These are phyloP conservation scores for Toxonevra muliebris DNA, from an alignment of 2,888 invertebrate genomes.

Conservation along the genomic window DNA sequence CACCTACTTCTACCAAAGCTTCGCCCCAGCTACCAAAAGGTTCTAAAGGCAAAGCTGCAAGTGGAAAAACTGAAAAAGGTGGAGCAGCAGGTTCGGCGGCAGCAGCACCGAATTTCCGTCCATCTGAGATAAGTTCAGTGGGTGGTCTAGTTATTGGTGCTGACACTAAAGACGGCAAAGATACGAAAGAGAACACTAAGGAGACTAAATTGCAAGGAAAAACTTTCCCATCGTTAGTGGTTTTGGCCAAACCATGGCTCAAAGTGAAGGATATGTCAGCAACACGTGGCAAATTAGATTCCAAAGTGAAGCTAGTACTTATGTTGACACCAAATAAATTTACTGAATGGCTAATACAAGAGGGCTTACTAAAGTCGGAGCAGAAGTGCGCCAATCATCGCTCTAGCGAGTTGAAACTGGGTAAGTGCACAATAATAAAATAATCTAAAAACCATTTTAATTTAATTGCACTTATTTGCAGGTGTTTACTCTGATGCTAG, in stretches of 20 bases:
- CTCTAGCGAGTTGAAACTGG: conserved; percentile 77
- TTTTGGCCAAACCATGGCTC: conserved; percentile 82
- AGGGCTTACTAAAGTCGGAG: conserved; percentile 81
- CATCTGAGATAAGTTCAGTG: conserved; percentile 77
- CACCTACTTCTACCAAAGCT: conserved; percentile 44
- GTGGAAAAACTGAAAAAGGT: conserved; percentile 29
- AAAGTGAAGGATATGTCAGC: conserved; percentile 73
- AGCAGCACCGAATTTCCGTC: conserved; percentile 66
- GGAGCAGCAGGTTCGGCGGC: conserved; percentile 36
- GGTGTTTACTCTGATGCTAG: conserved; percentile 87
- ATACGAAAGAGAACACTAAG: conserved; percentile 75
- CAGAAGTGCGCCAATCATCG: conserved; percentile 79
- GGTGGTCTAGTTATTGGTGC: conserved; percentile 77
- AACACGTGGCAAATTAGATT: conserved; percentile 74
- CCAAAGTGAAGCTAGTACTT: conserved; percentile 82
- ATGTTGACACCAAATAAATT: conserved; percentile 86
- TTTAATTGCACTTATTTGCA: conserved; percentile 54
- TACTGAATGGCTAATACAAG: conserved; percentile 90
- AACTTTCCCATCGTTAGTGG: conserved; percentile 87
- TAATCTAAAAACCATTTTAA: background rate
- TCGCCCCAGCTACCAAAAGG: conserved; percentile 40
- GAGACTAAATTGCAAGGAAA: conserved; percentile 80
- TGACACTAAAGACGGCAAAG: conserved; percentile 66
- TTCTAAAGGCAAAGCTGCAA: conserved; percentile 37
- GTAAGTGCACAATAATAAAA: conserved; percentile 58